These are phyloP conservation scores for Phymatocera aterrima DNA, from an alignment of 2,888 invertebrate species.

Conservation along the genomic window DNA sequence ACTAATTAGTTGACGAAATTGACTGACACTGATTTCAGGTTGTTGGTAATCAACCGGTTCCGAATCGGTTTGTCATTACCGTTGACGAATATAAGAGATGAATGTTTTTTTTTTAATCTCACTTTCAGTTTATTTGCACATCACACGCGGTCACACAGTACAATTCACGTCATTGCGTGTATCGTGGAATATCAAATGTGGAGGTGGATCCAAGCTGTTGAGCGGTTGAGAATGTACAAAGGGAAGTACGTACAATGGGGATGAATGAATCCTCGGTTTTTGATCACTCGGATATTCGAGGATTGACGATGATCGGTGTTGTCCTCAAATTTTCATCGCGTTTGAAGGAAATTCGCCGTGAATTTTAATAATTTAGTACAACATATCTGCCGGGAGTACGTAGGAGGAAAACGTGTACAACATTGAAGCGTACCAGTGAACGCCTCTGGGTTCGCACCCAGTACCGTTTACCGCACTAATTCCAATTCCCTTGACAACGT, in stretches of 20 bases:
- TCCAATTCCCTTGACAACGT: constrained; percentile 42
- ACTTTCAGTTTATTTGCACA: constrained; percentile 21
- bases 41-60: not conserved
- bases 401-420: constrained; percentile 85
- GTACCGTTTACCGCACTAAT: constrained; percentile 47
- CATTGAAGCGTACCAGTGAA: constrained; percentile 93
- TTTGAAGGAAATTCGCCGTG: constrained; percentile 43
- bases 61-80: not conserved
- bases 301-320: too few relatives aligned
- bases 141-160: not conserved
- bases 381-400: constrained; percentile 79
- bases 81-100: not conserved
- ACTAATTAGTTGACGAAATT: not conserved
- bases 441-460: constrained; percentile 78
- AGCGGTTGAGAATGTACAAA: not conserved
- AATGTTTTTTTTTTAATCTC: not conserved
- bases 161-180: not conserved
- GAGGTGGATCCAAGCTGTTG: not conserved
- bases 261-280: not conserved
- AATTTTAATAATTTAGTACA: constrained; percentile 58
- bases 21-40: not conserved
- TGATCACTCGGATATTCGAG: not conserved
- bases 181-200: not conserved
- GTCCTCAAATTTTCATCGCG: not conserved
- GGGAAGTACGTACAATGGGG: constrained; percentile 29